Percentiles rank a stretch among this genome's conserved stretches.
Evolutionary conservation across 1,140 invertebrate species (phyloP).

Genomic region (Solen grandis): DNA sequence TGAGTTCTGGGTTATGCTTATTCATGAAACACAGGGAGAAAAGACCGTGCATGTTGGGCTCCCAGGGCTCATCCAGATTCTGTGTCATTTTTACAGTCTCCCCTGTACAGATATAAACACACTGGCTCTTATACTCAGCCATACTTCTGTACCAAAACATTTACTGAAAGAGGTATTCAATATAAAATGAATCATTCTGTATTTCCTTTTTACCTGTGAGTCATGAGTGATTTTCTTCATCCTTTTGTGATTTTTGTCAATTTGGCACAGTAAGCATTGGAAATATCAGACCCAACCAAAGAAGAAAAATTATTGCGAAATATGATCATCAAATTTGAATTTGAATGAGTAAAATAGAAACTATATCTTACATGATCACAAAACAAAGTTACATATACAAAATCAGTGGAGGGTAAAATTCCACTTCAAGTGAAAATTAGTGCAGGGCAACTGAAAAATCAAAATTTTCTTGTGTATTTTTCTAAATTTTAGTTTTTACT

Average conservation of each 20-base stretch:
- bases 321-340: too few relatives aligned
- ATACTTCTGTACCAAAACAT: background rate
- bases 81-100: background rate
- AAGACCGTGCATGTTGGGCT: slow-evolving; percentile 33
- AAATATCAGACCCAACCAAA: too few relatives aligned
- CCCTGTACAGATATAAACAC: background rate
- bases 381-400: too few relatives aligned
- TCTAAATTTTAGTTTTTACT: too few relatives aligned
- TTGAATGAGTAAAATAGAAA: too few relatives aligned
- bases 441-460: too few relatives aligned
- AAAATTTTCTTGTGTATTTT: too few relatives aligned
- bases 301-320: too few relatives aligned
- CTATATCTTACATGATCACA: too few relatives aligned
- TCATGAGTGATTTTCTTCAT: background rate
- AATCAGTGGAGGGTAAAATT: too few relatives aligned
- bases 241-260: background rate
- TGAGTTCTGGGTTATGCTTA: background rate
- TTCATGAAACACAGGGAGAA: slow-evolving; percentile 24
- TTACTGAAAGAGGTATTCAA: background rate
- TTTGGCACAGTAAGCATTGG: too few relatives aligned
- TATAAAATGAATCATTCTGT: background rate
- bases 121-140: background rate
- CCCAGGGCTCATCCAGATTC: slow-evolving; percentile 38
- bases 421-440: too few relatives aligned
- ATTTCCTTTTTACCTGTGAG: background rate